phyloP scores from a whole-genome alignment of 2,888 invertebrate genomes.

The Tiphia femorata region DNA sequence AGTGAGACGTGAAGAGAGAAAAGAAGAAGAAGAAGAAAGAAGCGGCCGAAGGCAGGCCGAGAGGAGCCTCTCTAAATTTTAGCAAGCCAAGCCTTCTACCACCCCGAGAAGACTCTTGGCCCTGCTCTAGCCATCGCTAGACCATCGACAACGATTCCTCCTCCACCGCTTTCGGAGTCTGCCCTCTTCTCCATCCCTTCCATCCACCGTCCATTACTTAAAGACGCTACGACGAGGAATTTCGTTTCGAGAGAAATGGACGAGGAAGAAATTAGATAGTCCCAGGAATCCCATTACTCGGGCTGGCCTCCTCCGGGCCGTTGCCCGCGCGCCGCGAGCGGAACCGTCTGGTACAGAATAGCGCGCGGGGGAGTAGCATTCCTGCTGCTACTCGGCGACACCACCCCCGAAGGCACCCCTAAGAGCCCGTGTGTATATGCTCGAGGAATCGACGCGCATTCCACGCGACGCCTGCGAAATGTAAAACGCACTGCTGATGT shows the following conservation, averaged over 20 bases:
- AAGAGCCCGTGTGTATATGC: too few relatives aligned
- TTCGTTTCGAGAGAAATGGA: slow-evolving; percentile 35
- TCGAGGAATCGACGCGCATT: background rate
- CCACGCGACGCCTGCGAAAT: slow-evolving; percentile 18
- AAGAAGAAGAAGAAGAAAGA: too few relatives aligned
- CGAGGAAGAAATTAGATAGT: slow-evolving; percentile 41
- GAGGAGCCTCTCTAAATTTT: too few relatives aligned
- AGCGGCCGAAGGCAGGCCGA: too few relatives aligned
- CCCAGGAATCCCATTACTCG: slow-evolving; percentile 38
- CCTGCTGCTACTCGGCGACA: background rate
- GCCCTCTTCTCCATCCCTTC: background rate
- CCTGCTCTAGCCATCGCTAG: too few relatives aligned
- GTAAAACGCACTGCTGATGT: slow-evolving; percentile 23
- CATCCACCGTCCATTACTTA: slow-evolving; percentile 30
- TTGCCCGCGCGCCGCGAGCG: background rate
- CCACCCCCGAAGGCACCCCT: too few relatives aligned
- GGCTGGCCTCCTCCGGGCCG: too few relatives aligned
- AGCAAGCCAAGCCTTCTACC: too few relatives aligned
- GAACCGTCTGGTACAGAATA: slow-evolving; percentile 28
- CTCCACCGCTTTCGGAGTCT: background rate
- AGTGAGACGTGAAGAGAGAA: too few relatives aligned
- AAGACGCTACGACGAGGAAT: slow-evolving; percentile 36
- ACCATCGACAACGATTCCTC: too few relatives aligned
- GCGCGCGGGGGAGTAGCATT: slow-evolving; percentile 17
- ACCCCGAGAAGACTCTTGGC: too few relatives aligned